These are phyloP conservation scores for Anguilla rostrata DNA, from an alignment of 2,113 vertebrate genomes.

Conservation along the genomic window DNA sequence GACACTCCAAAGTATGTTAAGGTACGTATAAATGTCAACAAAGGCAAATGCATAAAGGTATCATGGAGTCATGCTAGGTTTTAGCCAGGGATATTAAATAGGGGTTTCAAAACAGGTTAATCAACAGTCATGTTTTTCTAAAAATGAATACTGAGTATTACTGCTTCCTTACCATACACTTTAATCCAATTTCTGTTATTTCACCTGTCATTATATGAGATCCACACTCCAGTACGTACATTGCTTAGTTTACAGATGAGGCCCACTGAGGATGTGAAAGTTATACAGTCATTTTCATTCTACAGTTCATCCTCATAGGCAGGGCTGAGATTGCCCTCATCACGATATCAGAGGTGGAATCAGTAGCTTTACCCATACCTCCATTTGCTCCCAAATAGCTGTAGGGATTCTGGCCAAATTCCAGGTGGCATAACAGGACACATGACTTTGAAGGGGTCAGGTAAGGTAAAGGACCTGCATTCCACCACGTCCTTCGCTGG, in stretches of 20 bases:
- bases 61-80: not conserved
- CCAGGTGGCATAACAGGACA: conserved; percentile 14
- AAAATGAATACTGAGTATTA: conserved; percentile 29
- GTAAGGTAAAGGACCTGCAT: conserved; percentile 11
- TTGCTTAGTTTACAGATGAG: not conserved
- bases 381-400: not conserved
- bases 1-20: not conserved
- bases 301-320: not conserved
- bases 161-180: not conserved
- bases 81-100: not conserved
- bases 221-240: not conserved
- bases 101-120: not conserved
- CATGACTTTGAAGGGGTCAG: conserved; percentile 8
- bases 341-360: not conserved
- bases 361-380: not conserved
- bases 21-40: not conserved
- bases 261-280: not conserved
- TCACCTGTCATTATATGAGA: not conserved
- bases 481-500: not conserved
- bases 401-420: not conserved
- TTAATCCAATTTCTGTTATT: not conserved
- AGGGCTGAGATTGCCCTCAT: not conserved
- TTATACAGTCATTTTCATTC: too few relatives aligned
- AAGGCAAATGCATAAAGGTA: not conserved
- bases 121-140: conserved; percentile 40